phyloP scores from a whole-genome alignment of 2,113 vertebrate species.

The Sorex araneus region DNA sequence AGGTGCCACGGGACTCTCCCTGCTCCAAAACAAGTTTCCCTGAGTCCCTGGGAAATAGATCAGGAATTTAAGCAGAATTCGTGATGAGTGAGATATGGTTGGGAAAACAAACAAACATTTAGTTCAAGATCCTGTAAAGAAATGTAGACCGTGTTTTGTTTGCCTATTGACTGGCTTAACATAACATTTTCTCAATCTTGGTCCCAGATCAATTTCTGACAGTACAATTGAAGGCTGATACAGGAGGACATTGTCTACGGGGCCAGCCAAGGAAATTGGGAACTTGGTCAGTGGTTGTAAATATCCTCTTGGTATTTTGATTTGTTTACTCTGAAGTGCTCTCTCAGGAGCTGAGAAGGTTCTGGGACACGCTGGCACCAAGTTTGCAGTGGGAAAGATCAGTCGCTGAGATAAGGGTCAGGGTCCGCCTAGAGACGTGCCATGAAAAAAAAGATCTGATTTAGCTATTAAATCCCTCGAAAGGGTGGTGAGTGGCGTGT shows the following conservation, averaged over 20 bases:
- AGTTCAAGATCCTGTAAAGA: constrained; percentile 61
- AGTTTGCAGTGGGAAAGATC: constrained; percentile 92
- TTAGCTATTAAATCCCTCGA: constrained; percentile 89
- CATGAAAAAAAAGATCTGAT: constrained; percentile 86
- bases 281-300: constrained; percentile 90
- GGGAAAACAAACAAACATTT: constrained; percentile 88
- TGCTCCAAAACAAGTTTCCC: constrained; percentile 54
- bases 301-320: constrained; percentile 89
- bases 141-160: constrained; percentile 79
- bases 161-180: constrained; percentile 86
- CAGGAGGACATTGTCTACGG: constrained; percentile 87
- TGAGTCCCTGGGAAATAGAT: constrained; percentile 66
- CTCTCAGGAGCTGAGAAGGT: constrained; percentile 77
- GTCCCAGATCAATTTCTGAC: constrained; percentile 86
- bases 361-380: constrained; percentile 95
- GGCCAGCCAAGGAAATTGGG: constrained; percentile 88
- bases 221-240: constrained; percentile 84
- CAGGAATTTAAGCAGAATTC: constrained; percentile 75
- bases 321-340: constrained; percentile 88
- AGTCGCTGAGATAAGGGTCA: constrained; percentile 89
- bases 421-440: constrained; percentile 89
- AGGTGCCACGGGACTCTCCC: not conserved
- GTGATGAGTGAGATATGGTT: constrained; percentile 78
- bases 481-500: constrained; percentile 85
- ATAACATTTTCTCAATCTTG: constrained; percentile 87